Percentiles rank a stretch among this genome's conserved stretches.
Evolutionary conservation across 2,113 vertebrate species (phyloP).

Genomic region (Callopanchax toddi): DNA sequence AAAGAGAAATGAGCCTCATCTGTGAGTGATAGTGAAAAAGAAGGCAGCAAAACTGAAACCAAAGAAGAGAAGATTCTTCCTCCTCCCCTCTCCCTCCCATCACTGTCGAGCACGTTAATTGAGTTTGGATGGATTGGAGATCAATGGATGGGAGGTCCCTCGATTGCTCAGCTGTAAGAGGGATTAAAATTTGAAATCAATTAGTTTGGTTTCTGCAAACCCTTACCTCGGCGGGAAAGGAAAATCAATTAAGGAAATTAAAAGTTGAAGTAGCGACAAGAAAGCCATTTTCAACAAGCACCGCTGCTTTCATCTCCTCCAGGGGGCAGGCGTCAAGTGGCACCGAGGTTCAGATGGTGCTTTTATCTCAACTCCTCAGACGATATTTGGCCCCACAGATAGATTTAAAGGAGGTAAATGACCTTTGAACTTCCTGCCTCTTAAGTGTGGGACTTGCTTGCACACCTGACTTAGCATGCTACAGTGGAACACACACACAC

Average conservation of each 20-base stretch:
- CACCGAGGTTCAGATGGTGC: slow-evolving; percentile 38
- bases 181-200: slow-evolving; percentile 79
- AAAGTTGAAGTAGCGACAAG: slow-evolving; percentile 71
- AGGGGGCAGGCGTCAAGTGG: slow-evolving; percentile 4
- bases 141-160: slow-evolving; percentile 68
- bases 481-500: background rate
- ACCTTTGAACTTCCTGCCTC: slow-evolving; percentile 52
- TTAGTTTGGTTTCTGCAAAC: slow-evolving; percentile 74
- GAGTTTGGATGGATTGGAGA: slow-evolving; percentile 79
- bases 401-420: slow-evolving; percentile 6
- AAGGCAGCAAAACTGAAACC: slow-evolving; percentile 34
- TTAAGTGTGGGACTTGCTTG: slow-evolving; percentile 16
- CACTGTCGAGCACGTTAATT: slow-evolving; percentile 72
- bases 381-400: slow-evolving; percentile 12
- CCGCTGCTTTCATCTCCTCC: slow-evolving; percentile 41
- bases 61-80: slow-evolving; percentile 8
- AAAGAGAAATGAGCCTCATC: slow-evolving; percentile 29
- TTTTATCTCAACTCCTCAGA: slow-evolving; percentile 29
- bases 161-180: slow-evolving; percentile 69
- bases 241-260: slow-evolving; percentile 79
- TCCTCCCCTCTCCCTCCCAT: slow-evolving; percentile 33
- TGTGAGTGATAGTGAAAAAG: slow-evolving; percentile 22
- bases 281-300: slow-evolving; percentile 63
- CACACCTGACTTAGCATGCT: slow-evolving; percentile 40
- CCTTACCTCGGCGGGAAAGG: slow-evolving; percentile 63